Evolutionary conservation across 2,797 vertebrate genomes (phyloP).

Genomic region (Bryconaethiops microstoma): DNA sequence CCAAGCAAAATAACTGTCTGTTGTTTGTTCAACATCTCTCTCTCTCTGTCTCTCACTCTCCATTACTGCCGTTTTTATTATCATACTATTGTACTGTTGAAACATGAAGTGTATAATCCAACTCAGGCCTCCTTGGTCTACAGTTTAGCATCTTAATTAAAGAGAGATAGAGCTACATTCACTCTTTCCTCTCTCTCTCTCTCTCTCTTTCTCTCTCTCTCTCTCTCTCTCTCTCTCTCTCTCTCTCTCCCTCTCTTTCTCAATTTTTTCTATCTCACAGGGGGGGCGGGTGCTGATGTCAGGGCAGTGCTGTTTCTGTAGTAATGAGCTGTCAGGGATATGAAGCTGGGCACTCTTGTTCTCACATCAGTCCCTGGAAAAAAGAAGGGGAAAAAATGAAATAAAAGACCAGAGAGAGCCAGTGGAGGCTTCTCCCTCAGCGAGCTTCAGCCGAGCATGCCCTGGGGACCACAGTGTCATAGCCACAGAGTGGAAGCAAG

Average conservation of each 20-base stretch:
- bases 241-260: neutral
- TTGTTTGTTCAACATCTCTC: conserved; percentile 37
- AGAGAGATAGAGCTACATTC: conserved; percentile 38
- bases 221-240: conserved; percentile 21
- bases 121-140: conserved; percentile 54
- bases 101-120: conserved; percentile 50
- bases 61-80: conserved; percentile 22
- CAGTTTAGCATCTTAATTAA: conserved; percentile 73
- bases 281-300: conserved; percentile 70
- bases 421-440: conserved; percentile 66
- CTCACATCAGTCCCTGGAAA: conserved; percentile 42
- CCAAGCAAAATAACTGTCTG: conserved; percentile 32
- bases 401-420: conserved; percentile 63
- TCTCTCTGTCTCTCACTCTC: conserved; percentile 28
- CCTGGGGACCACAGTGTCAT: conserved; percentile 72
- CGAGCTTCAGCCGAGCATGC: conserved; percentile 70
- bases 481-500: conserved; percentile 13
- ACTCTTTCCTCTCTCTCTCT: conserved; percentile 42
- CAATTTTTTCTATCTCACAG: conserved; percentile 57
- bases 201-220: conserved; percentile 27
- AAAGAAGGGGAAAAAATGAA: conserved; percentile 30
- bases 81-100: conserved; percentile 27
- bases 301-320: conserved; percentile 77
- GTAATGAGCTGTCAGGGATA: conserved; percentile 84
- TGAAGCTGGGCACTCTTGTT: conserved; percentile 74